phyloP scores from a whole-genome alignment of 2,888 invertebrate genomes.

The Erebia epiphron region DNA sequence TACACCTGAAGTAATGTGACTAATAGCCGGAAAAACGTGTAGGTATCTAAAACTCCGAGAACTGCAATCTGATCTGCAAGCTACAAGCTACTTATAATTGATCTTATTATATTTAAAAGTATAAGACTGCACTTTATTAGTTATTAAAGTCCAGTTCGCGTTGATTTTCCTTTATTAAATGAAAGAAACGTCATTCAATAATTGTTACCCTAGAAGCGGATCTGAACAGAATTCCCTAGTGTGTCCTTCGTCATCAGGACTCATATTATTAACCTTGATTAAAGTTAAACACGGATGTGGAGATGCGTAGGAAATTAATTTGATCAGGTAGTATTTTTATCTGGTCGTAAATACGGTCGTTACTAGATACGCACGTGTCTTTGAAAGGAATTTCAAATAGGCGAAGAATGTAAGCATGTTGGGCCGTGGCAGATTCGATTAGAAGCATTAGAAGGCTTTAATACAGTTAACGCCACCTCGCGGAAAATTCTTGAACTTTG shows the following conservation, averaged over 20 bases:
- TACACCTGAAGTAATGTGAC: not conserved
- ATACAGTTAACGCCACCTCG: constrained; percentile 50
- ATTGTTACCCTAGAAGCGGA: constrained; percentile 28
- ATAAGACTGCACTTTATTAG: not conserved
- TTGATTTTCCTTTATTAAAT: not conserved
- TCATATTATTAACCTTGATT: not conserved
- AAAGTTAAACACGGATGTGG: constrained; percentile 29
- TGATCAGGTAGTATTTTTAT: constrained; percentile 25
- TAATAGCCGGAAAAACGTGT: not conserved
- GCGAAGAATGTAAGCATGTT: constrained; percentile 33
- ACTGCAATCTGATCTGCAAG: not conserved
- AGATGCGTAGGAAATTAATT: constrained; percentile 25
- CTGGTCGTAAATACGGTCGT: constrained; percentile 21
- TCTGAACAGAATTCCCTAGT: constrained; percentile 27
- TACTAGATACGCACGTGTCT: constrained; percentile 4
- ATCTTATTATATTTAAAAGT: constrained; percentile 1
- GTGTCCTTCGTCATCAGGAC: constrained; percentile 24
- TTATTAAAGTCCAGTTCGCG: not conserved
- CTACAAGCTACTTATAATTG: not conserved
- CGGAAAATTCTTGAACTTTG: constrained; percentile 19
- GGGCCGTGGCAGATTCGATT: not conserved
- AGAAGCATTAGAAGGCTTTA: constrained; percentile 43
- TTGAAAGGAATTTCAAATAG: constrained; percentile 21
- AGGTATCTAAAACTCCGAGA: not conserved
- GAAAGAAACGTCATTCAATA: constrained; percentile 12